Percentiles rank a stretch among this genome's conserved stretches.
Evolutionary conservation across 2,797 vertebrate genomes (phyloP).

Genomic region (Valencia hispanica): DNA sequence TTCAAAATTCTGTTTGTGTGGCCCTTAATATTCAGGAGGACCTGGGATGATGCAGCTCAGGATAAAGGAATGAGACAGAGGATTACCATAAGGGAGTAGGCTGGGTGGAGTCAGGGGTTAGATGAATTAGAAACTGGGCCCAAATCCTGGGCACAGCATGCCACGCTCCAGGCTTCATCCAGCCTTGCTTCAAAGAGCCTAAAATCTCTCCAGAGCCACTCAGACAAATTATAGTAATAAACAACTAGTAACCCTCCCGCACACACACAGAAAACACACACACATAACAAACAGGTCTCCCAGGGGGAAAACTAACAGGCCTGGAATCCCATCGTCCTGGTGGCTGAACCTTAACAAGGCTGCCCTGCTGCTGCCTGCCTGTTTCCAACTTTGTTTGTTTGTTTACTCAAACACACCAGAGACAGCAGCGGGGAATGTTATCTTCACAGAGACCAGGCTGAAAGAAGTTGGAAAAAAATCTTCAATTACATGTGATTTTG

Average conservation of each 20-base stretch:
- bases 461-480: conserved; percentile 53
- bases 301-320: conserved; percentile 69
- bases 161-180: conserved; percentile 73
- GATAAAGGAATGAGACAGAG: conserved; percentile 51
- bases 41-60: conserved; percentile 41
- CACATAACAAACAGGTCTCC: conserved; percentile 50
- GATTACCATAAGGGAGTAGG: conserved; percentile 49
- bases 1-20: conserved; percentile 54
- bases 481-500: conserved; percentile 76
- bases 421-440: conserved; percentile 57
- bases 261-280: conserved; percentile 22
- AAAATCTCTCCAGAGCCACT: conserved; percentile 74
- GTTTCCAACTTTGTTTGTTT: conserved; percentile 77
- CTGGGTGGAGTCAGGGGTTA: conserved; percentile 27
- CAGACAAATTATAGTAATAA: conserved; percentile 81
- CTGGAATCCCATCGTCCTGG: conserved; percentile 64
- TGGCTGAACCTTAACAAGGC: conserved; percentile 71
- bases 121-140: conserved; percentile 62
- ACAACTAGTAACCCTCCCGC: conserved; percentile 66
- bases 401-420: conserved; percentile 68
- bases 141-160: conserved; percentile 66
- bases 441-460: conserved; percentile 60
- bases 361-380: conserved; percentile 63
- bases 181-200: conserved; percentile 69
- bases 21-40: conserved; percentile 39